Conservation (phyloP, 2,888 invertebrate species). For the Chouioia cunea region DNA sequence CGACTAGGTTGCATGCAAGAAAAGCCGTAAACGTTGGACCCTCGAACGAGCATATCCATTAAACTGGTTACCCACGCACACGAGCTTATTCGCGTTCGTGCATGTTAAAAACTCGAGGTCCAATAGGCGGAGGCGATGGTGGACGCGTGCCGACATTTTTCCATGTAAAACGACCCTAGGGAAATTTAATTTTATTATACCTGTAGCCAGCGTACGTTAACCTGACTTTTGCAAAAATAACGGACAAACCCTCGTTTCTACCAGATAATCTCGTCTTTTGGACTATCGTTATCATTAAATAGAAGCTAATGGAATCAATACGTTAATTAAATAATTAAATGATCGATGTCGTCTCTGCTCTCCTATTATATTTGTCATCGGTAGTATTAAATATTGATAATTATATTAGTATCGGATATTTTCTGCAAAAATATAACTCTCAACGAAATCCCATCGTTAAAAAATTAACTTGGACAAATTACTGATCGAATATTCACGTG, state of each 20-base stretch:
- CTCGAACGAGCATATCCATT: conserved; percentile 39
- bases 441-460: too few relatives aligned
- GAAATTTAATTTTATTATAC: conserved; percentile 39
- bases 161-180: conserved; percentile 26
- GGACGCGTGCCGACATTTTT: conserved; percentile 13
- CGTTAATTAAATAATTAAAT: too few relatives aligned
- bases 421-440: too few relatives aligned
- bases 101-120: conserved; percentile 24
- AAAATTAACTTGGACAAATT: too few relatives aligned
- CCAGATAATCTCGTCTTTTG: too few relatives aligned
- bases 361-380: too few relatives aligned
- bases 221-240: conserved; percentile 7
- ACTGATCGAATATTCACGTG: too few relatives aligned
- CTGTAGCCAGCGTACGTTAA: neutral
- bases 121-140: neutral
- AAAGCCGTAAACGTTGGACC: conserved; percentile 38
- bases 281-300: too few relatives aligned
- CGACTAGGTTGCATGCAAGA: conserved; percentile 33
- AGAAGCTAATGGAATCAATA: too few relatives aligned
- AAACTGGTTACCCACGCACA: conserved; percentile 20
- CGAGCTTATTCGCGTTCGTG: neutral
- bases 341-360: too few relatives aligned
- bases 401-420: too few relatives aligned
- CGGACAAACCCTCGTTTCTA: neutral
- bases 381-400: too few relatives aligned